These are phyloP conservation scores for Rhynchopsitta pachyrhyncha DNA, from an alignment of 2,113 vertebrate genomes.

Conservation along the genomic window DNA sequence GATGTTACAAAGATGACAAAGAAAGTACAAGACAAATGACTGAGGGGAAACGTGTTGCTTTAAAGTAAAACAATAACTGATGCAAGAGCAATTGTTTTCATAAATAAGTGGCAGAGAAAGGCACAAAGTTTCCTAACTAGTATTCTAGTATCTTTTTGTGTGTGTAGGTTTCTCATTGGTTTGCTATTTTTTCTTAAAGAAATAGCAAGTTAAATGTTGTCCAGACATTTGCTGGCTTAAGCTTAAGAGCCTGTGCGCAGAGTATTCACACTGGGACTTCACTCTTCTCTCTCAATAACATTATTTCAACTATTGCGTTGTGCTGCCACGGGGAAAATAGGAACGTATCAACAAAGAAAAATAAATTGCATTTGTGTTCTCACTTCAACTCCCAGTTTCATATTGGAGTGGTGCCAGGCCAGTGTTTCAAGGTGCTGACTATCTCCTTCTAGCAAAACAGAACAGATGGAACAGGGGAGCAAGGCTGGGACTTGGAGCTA, in stretches of 20 bases:
- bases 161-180: not conserved
- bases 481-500: not conserved
- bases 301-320: slow-evolving; percentile 39
- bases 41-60: not conserved
- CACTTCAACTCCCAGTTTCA: slow-evolving; percentile 53
- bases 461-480: not conserved
- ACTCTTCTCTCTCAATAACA: slow-evolving; percentile 44
- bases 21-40: not conserved
- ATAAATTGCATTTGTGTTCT: slow-evolving; percentile 62
- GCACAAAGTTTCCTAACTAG: not conserved
- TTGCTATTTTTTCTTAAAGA: not conserved
- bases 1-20: not conserved
- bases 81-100: not conserved
- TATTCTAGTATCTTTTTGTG: not conserved
- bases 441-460: slow-evolving; percentile 17
- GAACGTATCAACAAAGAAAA: slow-evolving; percentile 59
- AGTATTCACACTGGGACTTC: slow-evolving; percentile 24
- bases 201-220: not conserved
- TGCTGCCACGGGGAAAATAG: slow-evolving; percentile 41
- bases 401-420: slow-evolving; percentile 20
- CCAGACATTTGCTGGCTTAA: slow-evolving; percentile 10
- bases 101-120: not conserved
- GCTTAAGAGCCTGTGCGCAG: not conserved
- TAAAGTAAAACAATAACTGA: not conserved
- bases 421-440: slow-evolving; percentile 51